Percentiles rank a stretch among this genome's conserved stretches.
Conservation (phyloP, 2,888 invertebrate species). For the Rhynchonema sp. region DNA sequence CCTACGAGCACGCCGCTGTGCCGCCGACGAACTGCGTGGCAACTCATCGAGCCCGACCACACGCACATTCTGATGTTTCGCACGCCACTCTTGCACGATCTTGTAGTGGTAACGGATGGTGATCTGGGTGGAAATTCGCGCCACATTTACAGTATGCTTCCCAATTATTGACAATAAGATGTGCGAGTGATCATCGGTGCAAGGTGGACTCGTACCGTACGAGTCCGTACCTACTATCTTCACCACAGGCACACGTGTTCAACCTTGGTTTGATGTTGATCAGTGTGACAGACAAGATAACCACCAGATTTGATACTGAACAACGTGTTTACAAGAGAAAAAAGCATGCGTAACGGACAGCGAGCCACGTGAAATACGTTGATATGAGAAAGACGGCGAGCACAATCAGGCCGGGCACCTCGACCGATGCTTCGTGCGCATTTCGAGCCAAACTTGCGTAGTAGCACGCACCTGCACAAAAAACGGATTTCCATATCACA, state of each 20-base stretch:
- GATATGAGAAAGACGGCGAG: constrained; percentile 18
- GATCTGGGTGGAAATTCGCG: constrained; percentile 17
- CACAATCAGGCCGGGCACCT: constrained; percentile 18
- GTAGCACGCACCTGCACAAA: background rate
- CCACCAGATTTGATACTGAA: no score
- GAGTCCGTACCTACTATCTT: no score
- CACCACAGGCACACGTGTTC: no score
- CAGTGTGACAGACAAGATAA: no score
- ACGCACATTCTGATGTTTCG: background rate
- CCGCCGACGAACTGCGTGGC: no score
- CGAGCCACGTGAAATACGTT: constrained; percentile 22
- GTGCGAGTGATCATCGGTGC: no score
- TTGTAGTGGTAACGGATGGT: constrained; percentile 18
- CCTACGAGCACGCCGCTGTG: no score
- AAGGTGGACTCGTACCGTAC: no score
- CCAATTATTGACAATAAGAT: no score
- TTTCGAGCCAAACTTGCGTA: background rate
- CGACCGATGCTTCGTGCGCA: constrained; percentile 11
- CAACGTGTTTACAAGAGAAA: no score
- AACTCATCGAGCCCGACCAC: background rate
- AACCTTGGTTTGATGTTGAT: no score
- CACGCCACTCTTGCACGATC: constrained; percentile 19
- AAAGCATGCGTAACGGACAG: constrained; percentile 12
- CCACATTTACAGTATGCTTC: background rate
- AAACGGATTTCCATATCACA: no score